Conservation (phyloP, 1,140 invertebrate species). For the Drosophila suzukii region DNA sequence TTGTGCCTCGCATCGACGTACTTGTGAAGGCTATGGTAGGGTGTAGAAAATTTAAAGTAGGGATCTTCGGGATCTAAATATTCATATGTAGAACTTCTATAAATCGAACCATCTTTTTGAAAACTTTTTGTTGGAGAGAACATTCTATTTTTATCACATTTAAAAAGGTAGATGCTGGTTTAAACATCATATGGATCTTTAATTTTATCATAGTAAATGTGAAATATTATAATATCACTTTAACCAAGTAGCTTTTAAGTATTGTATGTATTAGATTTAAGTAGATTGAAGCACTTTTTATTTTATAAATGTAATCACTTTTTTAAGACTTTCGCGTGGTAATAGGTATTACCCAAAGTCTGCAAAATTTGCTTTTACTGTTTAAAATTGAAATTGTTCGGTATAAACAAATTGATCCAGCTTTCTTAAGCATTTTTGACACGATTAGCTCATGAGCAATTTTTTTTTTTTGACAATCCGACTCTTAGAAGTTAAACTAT, state of each 20-base stretch:
- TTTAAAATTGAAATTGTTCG: constrained; percentile 1
- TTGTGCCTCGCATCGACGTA: constrained; percentile 90
- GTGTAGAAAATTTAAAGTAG: not conserved
- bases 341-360: not conserved
- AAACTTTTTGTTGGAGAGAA: not conserved
- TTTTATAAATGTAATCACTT: not conserved
- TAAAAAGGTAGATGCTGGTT: too few relatives aligned
- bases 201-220: not conserved
- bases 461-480: not conserved
- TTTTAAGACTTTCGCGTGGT: not conserved
- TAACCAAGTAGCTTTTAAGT: not conserved
- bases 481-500: not conserved
- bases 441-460: not conserved
- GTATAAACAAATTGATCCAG: not conserved
- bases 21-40: constrained; percentile 86
- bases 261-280: not conserved
- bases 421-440: not conserved
- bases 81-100: not conserved
- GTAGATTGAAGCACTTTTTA: not conserved
- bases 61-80: not conserved
- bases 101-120: not conserved
- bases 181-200: not conserved
- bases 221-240: not conserved
- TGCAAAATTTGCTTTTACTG: not conserved
- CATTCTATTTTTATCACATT: too few relatives aligned